Evolutionary conservation across 2,797 vertebrate genomes (phyloP).

Genomic region (Thunnus albacares): DNA sequence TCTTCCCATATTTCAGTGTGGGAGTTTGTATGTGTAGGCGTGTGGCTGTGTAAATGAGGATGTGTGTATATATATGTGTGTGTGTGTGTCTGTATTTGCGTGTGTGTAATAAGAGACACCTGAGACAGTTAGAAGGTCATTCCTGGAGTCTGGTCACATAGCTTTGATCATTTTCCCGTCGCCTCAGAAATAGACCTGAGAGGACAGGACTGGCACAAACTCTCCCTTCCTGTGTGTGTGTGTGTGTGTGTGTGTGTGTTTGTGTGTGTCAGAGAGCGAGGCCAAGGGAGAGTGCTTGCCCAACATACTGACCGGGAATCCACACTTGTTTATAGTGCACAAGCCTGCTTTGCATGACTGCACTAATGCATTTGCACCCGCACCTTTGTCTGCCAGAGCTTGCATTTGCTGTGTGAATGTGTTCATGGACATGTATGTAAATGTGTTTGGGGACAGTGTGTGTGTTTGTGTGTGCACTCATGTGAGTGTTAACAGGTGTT

Average conservation of each 20-base stretch:
- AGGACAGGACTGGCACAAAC: constrained; percentile 61
- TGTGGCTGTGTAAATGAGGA: constrained; percentile 29
- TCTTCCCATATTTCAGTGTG: background rate
- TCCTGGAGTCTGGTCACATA: constrained; percentile 76
- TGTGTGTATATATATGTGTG: constrained; percentile 23
- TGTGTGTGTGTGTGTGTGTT: constrained; percentile 34
- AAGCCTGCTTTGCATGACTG: constrained; percentile 73
- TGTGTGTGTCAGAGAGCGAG: constrained; percentile 45
- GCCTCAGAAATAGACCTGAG: constrained; percentile 84
- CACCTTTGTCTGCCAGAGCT: constrained; percentile 52
- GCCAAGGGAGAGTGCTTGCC: constrained; percentile 19
- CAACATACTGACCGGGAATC: constrained; percentile 60
- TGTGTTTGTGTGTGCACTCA: constrained; percentile 9
- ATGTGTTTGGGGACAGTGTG: constrained; percentile 23
- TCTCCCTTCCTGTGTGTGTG: constrained; percentile 31
- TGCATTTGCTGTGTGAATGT: constrained; percentile 45
- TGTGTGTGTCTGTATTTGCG: constrained; percentile 44
- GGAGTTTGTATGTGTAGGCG: constrained; percentile 10
- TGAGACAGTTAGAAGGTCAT: constrained; percentile 82
- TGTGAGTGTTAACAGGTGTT: background rate
- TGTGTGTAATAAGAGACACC: constrained; percentile 78
- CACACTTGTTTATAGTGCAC: constrained; percentile 72
- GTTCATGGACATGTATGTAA: constrained; percentile 25
- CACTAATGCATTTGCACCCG: constrained; percentile 65
- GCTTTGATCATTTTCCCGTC: constrained; percentile 86